Evolutionary conservation across 2,797 vertebrate species (phyloP).

Genomic region (Tinamus major): DNA sequence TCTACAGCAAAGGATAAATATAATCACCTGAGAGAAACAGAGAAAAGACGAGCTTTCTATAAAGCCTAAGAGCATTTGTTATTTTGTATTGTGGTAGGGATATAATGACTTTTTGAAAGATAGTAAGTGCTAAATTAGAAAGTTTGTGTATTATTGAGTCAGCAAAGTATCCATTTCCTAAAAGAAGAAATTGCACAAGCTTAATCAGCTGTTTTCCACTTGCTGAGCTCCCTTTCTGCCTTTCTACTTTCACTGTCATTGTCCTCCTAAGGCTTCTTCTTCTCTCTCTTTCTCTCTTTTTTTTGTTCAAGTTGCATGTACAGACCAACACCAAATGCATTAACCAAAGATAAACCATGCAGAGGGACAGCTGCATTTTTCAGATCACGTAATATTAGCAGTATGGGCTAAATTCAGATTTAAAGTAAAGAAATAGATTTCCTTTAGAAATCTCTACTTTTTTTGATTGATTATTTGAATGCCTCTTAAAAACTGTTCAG

Average conservation of each 20-base stretch:
- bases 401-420: not conserved
- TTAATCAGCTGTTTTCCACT: not conserved
- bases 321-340: not conserved
- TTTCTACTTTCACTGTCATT: not conserved
- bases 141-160: not conserved
- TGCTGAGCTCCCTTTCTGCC: not conserved
- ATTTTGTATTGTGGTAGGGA: constrained; percentile 7
- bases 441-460: not conserved
- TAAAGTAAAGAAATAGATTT: not conserved
- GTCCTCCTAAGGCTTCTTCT: no score
- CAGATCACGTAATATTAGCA: not conserved
- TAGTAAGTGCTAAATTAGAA: not conserved
- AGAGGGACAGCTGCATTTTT: not conserved
- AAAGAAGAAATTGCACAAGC: constrained; percentile 5
- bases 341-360: not conserved
- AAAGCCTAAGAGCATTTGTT: not conserved
- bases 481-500: not conserved
- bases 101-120: not conserved
- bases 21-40: not conserved
- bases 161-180: not conserved
- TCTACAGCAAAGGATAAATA: not conserved
- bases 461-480: not conserved
- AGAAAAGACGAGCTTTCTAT: not conserved
- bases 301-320: not conserved
- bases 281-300: no score